Evolutionary conservation across 2,113 vertebrate genomes (phyloP).

Genomic region (Tyrannus savana): DNA sequence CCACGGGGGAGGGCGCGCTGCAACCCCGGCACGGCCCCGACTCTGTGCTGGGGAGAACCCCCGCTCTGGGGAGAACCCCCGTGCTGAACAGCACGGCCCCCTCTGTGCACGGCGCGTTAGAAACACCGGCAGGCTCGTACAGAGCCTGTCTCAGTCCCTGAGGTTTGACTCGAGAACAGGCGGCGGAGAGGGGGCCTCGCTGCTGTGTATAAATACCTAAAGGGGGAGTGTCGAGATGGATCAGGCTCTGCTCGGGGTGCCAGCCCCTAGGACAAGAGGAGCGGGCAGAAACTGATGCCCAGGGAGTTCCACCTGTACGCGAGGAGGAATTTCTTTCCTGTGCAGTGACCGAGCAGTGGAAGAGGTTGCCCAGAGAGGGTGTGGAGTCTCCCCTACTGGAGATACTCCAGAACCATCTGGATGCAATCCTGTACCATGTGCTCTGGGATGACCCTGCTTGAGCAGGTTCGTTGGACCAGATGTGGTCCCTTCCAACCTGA

Average conservation of each 20-base stretch:
- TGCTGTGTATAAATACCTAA: too few relatives aligned
- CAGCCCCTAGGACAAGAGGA: background rate
- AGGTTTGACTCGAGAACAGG: background rate
- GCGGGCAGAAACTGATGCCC: background rate
- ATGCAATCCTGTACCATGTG: background rate
- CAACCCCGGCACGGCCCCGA: background rate
- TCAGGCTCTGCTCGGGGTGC: background rate
- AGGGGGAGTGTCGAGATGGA: background rate
- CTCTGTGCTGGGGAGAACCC: background rate
- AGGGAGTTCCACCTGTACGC: background rate
- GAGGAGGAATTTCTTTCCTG: background rate
- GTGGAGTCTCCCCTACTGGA: background rate
- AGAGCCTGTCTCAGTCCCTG: rapidly evolving
- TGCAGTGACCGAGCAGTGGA: background rate
- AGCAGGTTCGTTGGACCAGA: too few relatives aligned
- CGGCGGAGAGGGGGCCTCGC: background rate
- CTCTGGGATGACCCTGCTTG: background rate
- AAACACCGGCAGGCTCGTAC: rapidly evolving
- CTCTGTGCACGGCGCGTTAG: background rate
- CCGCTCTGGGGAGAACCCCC: too few relatives aligned
- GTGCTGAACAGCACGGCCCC: background rate
- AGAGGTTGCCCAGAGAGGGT: background rate
- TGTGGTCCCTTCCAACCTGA: background rate
- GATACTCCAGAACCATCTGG: background rate
- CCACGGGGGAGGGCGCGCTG: background rate